Evolutionary conservation across 2,797 vertebrate genomes (phyloP).

Genomic region (Argyrosomus regius): DNA sequence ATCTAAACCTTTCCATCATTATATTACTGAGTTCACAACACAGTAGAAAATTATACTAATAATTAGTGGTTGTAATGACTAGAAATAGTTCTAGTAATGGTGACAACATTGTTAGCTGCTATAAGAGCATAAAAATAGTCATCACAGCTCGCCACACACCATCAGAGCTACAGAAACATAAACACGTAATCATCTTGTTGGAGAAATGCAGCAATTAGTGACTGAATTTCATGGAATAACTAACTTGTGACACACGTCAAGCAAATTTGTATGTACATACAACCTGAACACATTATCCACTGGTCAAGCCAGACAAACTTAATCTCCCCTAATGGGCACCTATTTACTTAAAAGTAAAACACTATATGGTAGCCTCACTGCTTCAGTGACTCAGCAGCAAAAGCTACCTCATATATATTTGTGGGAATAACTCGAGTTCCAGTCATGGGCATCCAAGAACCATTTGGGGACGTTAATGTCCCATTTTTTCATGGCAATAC

Average conservation of each 20-base stretch:
- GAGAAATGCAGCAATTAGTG: background rate
- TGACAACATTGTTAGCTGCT: constrained; percentile 6
- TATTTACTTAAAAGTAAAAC: constrained; percentile 5
- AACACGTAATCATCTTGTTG: constrained; percentile 3
- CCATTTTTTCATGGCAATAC: constrained; percentile 1
- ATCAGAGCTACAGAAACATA: background rate
- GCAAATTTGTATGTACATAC: background rate
- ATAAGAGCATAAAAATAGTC: background rate
- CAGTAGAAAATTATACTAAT: background rate
- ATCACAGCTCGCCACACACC: background rate
- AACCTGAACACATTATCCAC: background rate
- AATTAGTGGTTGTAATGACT: background rate
- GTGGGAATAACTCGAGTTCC: constrained; percentile 20
- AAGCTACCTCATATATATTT: constrained; percentile 14
- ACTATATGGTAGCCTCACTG: background rate
- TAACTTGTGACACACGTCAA: background rate
- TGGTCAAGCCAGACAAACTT: background rate
- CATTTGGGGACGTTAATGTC: constrained; percentile 19
- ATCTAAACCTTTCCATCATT: background rate
- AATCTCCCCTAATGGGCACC: background rate
- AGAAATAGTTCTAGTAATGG: background rate
- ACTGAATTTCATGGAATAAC: background rate
- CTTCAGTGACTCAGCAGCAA: constrained; percentile 2
- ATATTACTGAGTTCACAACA: background rate
- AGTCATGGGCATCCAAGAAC: constrained; percentile 17